Conservation (phyloP, 2,113 vertebrate genomes). For the Petrocephalus zakoni region DNA sequence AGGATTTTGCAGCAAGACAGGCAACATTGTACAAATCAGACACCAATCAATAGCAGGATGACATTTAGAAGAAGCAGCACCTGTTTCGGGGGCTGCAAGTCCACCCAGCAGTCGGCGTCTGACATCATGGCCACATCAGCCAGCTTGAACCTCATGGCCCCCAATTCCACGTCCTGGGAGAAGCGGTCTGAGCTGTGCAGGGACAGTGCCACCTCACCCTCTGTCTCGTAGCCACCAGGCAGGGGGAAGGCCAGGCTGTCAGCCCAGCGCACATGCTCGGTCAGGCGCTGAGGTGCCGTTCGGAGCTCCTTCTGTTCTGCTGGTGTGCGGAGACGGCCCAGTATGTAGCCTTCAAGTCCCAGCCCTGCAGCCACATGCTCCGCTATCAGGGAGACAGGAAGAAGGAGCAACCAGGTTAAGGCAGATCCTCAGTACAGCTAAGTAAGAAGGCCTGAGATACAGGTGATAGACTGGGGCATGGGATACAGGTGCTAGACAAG, state of each 20-base stretch:
- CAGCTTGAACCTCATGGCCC: conserved; percentile 69
- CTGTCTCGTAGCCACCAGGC: conserved; percentile 47
- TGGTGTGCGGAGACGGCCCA: conserved; percentile 58
- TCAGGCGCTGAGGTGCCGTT: conserved; percentile 65
- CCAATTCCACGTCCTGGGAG: conserved; percentile 70
- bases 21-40: neutral
- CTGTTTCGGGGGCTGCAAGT: conserved; percentile 70
- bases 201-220: conserved; percentile 66
- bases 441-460: neutral
- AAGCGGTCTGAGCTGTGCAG: conserved; percentile 75
- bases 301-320: conserved; percentile 59
- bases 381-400: conserved; percentile 47
- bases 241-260: conserved; percentile 66
- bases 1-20: neutral
- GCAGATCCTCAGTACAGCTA: neutral
- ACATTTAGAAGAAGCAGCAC: conserved; percentile 44
- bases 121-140: conserved; percentile 58
- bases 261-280: conserved; percentile 64
- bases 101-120: conserved; percentile 64
- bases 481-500: neutral
- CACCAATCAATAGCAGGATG: neutral
- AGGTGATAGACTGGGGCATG: neutral
- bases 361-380: conserved; percentile 49
- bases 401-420: neutral
- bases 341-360: conserved; percentile 69